Evolutionary conservation across 1,140 invertebrate species (phyloP), one percentile per base, ranked within the genome.

Genomic region (Meloidogyne exigua): DNA sequence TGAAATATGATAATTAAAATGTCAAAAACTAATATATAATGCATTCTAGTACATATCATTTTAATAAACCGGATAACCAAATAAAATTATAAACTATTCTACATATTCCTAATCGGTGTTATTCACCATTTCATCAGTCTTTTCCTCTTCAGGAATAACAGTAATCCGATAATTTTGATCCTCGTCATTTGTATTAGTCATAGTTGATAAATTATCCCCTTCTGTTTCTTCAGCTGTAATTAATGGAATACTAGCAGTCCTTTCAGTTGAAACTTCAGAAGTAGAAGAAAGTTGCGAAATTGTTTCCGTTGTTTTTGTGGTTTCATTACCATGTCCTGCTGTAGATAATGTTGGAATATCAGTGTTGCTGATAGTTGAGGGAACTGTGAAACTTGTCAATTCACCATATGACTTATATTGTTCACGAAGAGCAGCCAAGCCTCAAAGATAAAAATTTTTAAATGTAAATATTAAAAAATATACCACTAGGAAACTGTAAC

Each of bases 401-500:
- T 32, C 66, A 21, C 66, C 49, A n/a, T 0, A 57, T n/a, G 49
- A 57, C 7, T 18, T 13, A 44, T 70, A 75, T 28, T 76, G 65
- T 57, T 75, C 70, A 23, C 64, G 74, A 28, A 75, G 71, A 32
- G 74, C 74, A 23, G 72, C 26, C 36, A 75, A 13, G 10, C 65
- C 74, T 36, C 26, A 26, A 39, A 21, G 21, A 25, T 11, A 9
- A n/a, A 26, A 63, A 62, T 23, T 28, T 73, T 23, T 10, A 15
- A 44, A 21, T 26, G 18, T 25, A 21, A 63, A 23, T n/a, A 21
- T n/a, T 63, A 63, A 12, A 65, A 72, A 57, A 73, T n/a, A 18
- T n/a, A 78, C 76, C 73, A 25, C 32, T 49, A 5, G 57, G 72
- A 79, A 75, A 36, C 18, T 79, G 49, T 3, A 79, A 57, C 23